Conservation (phyloP, 1,140 invertebrate species). For the Drosophila sturtevanti region DNA sequence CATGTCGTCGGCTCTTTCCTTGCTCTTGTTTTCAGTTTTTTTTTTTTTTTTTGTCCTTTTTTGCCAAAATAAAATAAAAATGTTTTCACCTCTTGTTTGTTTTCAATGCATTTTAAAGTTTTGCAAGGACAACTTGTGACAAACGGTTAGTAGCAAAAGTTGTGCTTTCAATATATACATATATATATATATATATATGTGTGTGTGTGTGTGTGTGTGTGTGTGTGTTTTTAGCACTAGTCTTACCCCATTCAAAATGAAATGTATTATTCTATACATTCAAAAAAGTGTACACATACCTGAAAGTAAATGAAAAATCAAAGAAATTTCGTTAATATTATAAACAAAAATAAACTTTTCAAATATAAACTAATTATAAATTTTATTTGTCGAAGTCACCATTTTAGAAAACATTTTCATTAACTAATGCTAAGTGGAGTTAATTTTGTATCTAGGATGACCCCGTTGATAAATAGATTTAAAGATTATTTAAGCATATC, state of each 20-base stretch:
- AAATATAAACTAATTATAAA: neutral
- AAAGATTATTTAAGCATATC: too few relatives aligned
- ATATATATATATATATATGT: neutral
- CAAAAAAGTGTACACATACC: constrained; percentile 11
- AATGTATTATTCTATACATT: constrained; percentile 6
- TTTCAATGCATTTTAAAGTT: constrained; percentile 72
- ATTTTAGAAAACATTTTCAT: too few relatives aligned
- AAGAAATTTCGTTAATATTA: neutral
- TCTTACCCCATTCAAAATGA: neutral
- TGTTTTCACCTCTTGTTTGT: constrained; percentile 40
- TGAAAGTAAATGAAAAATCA: neutral
- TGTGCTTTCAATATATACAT: neutral
- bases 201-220: neutral
- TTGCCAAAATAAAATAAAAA: constrained; percentile 16
- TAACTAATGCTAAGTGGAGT: too few relatives aligned
- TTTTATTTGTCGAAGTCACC: neutral
- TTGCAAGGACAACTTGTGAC: constrained; percentile 20
- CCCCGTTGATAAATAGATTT: neutral
- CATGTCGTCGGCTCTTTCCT: constrained; percentile 17
- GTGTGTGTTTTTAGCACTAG: neutral
- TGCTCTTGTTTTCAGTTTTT: constrained; percentile 19
- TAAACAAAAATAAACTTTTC: too few relatives aligned
- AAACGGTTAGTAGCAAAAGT: constrained; percentile 1
- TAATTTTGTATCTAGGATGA: neutral
- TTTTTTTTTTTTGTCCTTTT: constrained; percentile 33